Evolutionary conservation across 37 sponge, comb jelly and placozoan genomes (phyloP), one percentile per base, ranked within the genome.

Genomic region (Hormiphora californensis): DNA sequence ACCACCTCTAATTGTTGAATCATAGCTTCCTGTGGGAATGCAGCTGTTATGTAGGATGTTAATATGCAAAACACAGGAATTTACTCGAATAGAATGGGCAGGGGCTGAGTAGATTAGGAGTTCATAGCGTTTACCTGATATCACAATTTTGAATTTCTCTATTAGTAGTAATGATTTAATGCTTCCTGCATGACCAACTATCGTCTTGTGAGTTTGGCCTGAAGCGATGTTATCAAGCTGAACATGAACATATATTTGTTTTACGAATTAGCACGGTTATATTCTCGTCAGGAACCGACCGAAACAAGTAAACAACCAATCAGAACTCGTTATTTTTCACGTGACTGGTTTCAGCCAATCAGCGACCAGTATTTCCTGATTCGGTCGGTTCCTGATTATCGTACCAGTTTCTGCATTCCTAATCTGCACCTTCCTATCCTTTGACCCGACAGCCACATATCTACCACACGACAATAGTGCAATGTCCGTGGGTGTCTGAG

Each of bases 1-100:
- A 61, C 88, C 88, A 88, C 34, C 73, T 40, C 88, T 34, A 1
- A 88, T 54, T 30, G 88, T 88, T 31, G 68, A 53, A 34, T 88
- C 88, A 78, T 69, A 88, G 31, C 88, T 88, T 9, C 88, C 88
- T 51, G 88, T 44, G 30, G 54, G 34, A 85, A 53, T 51, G 54
- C 49, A 23, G 43, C 51, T 51, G 53, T 49, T 49, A 49, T 49
- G 12, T 49, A 17, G 53, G 9, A 15, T 17, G 53, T 9, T 49
- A 49, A 15, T 49, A 17, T 15, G 53, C 12, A 49, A 49, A 49
- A 49, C 15, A 17, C 9, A 49, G 53, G 15, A 49, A 49, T 49
- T 49, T 49, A 9, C 9, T 49, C 12, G 53, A 9, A 49, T 17
- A 17, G 12, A 9, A 49, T 49, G 9, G 53, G 53, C 53, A 49